Evolutionary conservation across 2,888 invertebrate genomes (phyloP), one percentile per base, ranked within the genome.

Genomic region (Parnassius orleans): DNA sequence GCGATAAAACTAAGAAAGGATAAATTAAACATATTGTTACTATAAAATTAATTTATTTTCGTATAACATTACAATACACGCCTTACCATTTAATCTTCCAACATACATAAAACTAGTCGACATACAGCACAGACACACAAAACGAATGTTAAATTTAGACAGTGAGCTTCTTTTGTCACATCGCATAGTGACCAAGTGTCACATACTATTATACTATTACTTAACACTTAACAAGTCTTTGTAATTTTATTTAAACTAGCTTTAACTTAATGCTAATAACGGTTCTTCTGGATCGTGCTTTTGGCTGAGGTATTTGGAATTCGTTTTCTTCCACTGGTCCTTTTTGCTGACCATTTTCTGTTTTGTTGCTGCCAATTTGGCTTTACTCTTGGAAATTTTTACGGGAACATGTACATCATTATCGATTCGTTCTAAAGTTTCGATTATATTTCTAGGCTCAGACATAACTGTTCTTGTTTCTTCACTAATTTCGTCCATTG

Each of bases 381-480:
- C 87, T 81, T 95, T 95, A 53, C 93, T 86, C 78, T 94, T 94
- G 66, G 94, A 94, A 68, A 92, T 72, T 73, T 79, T 93, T 61
- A 83, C 86, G 12, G 79, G 77, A 64, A 87, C 90, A 61, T 93
- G 88, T 54, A 83, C 71, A 61, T 93, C 87, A 74, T 97, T 97
- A 74, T 97, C 97, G 9, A 96, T 84, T 79, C 95, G 90, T 70
- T 95, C 94, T 68, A 97, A 83, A 60, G 95, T 95, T 80, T 97
- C 97, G 68, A 96, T 95, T 60, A 97, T 97, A 78, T 97, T 97
- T 75, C 96, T 95, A n/a, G 96, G 96, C 69, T 92, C 90, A 5
- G 84, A 92, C 70, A 87, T 69, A 9, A 90, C 87, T 65, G 78
- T 81, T 72, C 87, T 82, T 1, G 86, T 81, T 74, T 87, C 87